Evolutionary conservation across 2,797 vertebrate species (phyloP).

Genomic region (Melanotaenia parkinsoni): DNA sequence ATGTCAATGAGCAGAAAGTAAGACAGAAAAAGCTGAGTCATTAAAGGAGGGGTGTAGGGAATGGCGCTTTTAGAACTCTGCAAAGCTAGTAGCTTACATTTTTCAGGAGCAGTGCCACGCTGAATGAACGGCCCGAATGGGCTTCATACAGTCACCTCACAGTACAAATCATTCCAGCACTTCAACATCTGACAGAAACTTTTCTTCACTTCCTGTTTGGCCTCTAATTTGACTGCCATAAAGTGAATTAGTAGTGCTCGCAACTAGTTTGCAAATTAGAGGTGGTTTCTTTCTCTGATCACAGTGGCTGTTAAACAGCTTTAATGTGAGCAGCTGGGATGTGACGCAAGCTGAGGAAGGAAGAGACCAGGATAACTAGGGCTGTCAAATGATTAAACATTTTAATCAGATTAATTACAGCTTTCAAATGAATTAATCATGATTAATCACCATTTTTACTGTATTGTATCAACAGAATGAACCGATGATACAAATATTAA

Average conservation of each 20-base stretch:
- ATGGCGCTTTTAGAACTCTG: too few species aligned
- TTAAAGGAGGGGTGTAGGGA: slow-evolving; percentile 47
- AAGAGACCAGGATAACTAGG: not conserved
- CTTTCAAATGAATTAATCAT: too few species aligned
- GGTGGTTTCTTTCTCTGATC: slow-evolving; percentile 51
- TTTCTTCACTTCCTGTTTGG: slow-evolving; percentile 51
- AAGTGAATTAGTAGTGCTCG: slow-evolving; percentile 51
- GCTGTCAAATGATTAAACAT: too few species aligned
- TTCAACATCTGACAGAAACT: slow-evolving; percentile 25
- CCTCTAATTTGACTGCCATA: slow-evolving; percentile 56
- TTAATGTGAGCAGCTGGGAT: slow-evolving; percentile 30
- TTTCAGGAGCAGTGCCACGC: slow-evolving; percentile 7
- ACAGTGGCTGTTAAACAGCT: slow-evolving; percentile 35
- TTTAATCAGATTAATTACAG: too few species aligned
- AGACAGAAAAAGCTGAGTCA: slow-evolving; percentile 54
- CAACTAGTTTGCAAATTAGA: slow-evolving; percentile 53
- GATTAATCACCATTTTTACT: too few species aligned
- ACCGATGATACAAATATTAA: too few species aligned
- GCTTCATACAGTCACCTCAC: slow-evolving; percentile 13
- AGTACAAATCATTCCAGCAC: slow-evolving; percentile 12
- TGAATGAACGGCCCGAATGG: slow-evolving; percentile 1
- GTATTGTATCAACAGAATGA: too few species aligned
- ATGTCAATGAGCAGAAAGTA: slow-evolving; percentile 63
- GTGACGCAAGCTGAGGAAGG: slow-evolving; percentile 15
- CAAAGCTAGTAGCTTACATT: slow-evolving; percentile 9